Percentiles rank a stretch among this genome's conserved stretches.
Evolutionary conservation across 2,797 vertebrate species (phyloP).

Genomic region (Apogon talboti): DNA sequence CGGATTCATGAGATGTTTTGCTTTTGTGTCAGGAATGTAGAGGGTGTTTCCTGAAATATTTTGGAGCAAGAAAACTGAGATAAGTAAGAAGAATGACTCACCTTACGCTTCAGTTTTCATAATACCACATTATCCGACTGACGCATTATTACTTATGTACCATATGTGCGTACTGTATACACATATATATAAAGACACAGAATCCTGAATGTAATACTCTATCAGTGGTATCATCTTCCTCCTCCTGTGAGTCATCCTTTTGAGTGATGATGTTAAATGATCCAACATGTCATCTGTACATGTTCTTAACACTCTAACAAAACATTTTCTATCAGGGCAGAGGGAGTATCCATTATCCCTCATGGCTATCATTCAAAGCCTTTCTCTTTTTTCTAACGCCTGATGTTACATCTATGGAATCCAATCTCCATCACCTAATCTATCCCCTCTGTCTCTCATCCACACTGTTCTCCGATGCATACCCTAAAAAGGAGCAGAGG

Average conservation of each 20-base stretch:
- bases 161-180: background rate
- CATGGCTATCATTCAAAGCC: conserved; percentile 35
- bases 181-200: background rate
- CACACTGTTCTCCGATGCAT: conserved; percentile 65
- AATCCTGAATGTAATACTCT: background rate
- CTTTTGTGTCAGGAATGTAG: conserved; percentile 22
- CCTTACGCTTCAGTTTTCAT: conserved; percentile 4
- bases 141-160: background rate
- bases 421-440: conserved; percentile 58
- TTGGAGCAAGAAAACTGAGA: conserved; percentile 11
- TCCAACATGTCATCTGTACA: conserved; percentile 39
- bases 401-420: conserved; percentile 78
- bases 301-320: conserved; percentile 31
- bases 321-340: conserved; percentile 39
- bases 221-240: background rate
- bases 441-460: conserved; percentile 43
- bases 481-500: conserved; percentile 83
- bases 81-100: conserved; percentile 14
- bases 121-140: background rate
- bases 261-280: conserved; percentile 28
- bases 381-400: conserved; percentile 46
- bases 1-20: background rate
- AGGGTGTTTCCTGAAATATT: conserved; percentile 39
- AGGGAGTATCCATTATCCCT: conserved; percentile 66
- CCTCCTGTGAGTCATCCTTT: conserved; percentile 47